Base-by-base conservation (phyloP, 2,113 vertebrate species). In the Myotis brandtii region DNA sequence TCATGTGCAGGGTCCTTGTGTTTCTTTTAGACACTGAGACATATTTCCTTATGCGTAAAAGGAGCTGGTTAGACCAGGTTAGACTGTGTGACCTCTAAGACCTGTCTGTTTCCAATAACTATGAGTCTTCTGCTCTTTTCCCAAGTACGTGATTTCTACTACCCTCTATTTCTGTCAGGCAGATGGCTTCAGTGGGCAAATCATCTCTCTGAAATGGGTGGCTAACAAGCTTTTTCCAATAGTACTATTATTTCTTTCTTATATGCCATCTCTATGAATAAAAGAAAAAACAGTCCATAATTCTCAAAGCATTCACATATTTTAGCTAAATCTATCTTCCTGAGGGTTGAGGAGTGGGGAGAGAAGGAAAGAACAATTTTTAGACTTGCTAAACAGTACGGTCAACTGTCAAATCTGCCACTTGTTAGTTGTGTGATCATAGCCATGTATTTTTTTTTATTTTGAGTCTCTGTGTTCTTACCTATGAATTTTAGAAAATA, bases 401-500 rank as follows among this genome's bases (percentile, higher is more conserved):
- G 79, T 69, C 79, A 83, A 59, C 37, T 23, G 43, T 79, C 54
- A 89, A 25, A 66, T 79, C 54, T 91, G 40, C 27, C 17, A 13
- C 48, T 50, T 87, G 54, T 34, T 43, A 82, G 37, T 40, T 66
- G 20, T 92, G 32, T 86, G 66, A 75, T 79, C 34, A 62, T 50
- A 30, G 52, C 40, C 66, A 81, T 23, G 18, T 59, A 81, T 92
- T 83, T 77, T 92, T 94, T 88, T 84, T 25, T 85, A 50, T 9
- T 13, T 3, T 66, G 56, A 80, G n/a, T 43, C 56, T 90, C 16
- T 83, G 9, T 43, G 56, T 81, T 40, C 32, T 77, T 67, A 52
- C 50, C 83, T 56, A 64, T 76, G 80, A 92, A 82, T 86, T 88
- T 82, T 77, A 92, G 72, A 72, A 89, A 95, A 85, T 80, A 88